Conservation (phyloP, 2,888 invertebrate genomes). For the Spilarctia lutea region DNA sequence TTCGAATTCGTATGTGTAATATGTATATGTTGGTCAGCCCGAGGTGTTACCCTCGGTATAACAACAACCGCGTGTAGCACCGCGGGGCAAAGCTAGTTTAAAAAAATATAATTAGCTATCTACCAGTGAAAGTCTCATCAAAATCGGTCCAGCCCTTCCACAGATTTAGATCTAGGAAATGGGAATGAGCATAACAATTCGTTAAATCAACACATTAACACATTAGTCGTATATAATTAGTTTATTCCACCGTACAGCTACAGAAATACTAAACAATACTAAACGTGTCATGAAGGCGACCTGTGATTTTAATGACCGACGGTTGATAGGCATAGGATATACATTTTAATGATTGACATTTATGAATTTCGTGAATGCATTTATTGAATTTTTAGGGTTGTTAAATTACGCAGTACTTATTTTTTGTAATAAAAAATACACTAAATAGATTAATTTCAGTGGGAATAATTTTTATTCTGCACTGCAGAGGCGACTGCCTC, state of each 20-base stretch:
- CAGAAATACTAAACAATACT: not conserved
- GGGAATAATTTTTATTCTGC: not conserved
- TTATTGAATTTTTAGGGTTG: no score
- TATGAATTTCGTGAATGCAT: no score
- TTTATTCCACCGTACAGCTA: not conserved
- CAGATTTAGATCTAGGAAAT: not conserved
- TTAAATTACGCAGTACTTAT: no score
- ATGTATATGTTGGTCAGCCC: no score
- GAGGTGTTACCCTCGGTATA: no score
- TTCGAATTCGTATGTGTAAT: no score
- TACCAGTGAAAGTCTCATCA: no score
- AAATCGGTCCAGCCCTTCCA: not conserved
- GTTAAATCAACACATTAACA: not conserved
- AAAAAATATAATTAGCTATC: no score
- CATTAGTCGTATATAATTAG: not conserved
- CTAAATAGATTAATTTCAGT: no score
- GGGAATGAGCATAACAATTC: not conserved
- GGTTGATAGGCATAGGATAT: not conserved
- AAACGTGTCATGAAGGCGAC: not conserved
- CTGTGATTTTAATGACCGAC: not conserved
- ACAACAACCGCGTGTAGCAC: no score
- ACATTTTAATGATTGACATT: not conserved
- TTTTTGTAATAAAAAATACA: no score
- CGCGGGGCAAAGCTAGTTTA: no score
- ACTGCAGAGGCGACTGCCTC: not conserved